Base-by-base conservation (phyloP, 2,888 invertebrate genomes). In the Cerastis rubricosa region DNA sequence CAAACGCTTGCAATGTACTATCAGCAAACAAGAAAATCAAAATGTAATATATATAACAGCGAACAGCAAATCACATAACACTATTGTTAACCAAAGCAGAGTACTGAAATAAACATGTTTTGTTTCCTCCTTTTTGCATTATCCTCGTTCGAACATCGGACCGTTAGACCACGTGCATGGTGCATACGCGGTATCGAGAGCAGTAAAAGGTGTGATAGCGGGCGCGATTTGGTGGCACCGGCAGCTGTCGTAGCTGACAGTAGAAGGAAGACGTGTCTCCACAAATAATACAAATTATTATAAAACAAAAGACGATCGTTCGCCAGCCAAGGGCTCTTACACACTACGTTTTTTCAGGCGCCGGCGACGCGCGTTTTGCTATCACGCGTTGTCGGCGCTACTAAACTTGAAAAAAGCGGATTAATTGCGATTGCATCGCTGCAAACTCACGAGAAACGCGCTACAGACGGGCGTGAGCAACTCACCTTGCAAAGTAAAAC, bases 91-190 rank as follows among this genome's bases (percentile, higher is more conserved):
- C 80, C 81, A 67, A 80, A 76, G 77, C 74, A 61, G 45, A 68
- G 70, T 64, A 81, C 87, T 84, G 76, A 89, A 90, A 89, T 88
- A 88, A 87, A 87, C 86, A 82, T 78, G 80, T 81, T 85, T 83
- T 84, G 73, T 91, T 90, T 89, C 91, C 90, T 89, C 83, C 78
- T 91, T 88, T 66, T 90, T 90, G 88, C 78, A 81, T 89, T 91
- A 90, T 92, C 90, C 91, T 91, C 85, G 65, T 78, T 59, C 70
- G 78, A 78, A 72, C 78, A 78, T 64, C 85, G 71, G 78, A 66
- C 49, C 65, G 78, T 72, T 64, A 61, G 22, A 47, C 68, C 51
- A 2, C 1, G 61, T 0, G 6, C 35, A 61, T 14, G n/a, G 45
- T 77, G 68, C 8, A 61, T 11, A 6, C 6, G 29, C 59, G 19